A percentile compares a stretch with the other conserved stretches of the same genome.
phyloP scores from a whole-genome alignment of 1,140 invertebrate genomes.

The Eubasilissa regina region DNA sequence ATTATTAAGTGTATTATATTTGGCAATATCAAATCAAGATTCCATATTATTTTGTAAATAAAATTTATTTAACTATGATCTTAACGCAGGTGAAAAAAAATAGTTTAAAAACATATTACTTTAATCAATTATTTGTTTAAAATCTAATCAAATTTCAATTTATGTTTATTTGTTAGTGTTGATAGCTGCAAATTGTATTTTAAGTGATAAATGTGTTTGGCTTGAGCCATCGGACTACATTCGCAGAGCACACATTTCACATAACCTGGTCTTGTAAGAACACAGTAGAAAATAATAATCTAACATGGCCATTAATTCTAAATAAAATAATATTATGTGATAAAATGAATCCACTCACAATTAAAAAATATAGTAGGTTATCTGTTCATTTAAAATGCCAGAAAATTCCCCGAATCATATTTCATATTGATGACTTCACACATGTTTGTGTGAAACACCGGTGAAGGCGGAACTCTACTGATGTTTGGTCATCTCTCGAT shows the following conservation, averaged over 20 bases:
- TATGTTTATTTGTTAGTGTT: constrained; percentile 32
- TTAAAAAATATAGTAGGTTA: background rate
- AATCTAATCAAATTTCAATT: constrained; percentile 35
- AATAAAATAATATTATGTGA: too few species aligned
- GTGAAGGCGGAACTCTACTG: too few species aligned
- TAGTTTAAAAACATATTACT: constrained; percentile 3
- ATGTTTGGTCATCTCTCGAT: too few species aligned
- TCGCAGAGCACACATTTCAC: constrained; percentile 26
- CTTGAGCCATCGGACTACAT: constrained; percentile 21
- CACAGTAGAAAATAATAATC: constrained; percentile 7
- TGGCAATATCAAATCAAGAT: constrained; percentile 8
- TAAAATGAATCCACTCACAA: background rate
- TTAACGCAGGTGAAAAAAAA: background rate
- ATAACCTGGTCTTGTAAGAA: constrained; percentile 7
- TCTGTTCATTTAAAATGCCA: too few species aligned
- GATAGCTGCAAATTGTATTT: constrained; percentile 45
- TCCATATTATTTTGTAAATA: constrained; percentile 11
- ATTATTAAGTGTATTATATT: background rate
- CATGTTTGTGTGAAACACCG: too few species aligned
- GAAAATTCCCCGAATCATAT: too few species aligned
- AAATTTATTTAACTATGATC: constrained; percentile 8
- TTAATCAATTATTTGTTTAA: constrained; percentile 9
- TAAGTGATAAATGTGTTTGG: constrained; percentile 35
- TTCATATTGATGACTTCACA: too few species aligned
- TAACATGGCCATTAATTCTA: background rate